Base-by-base conservation (phyloP, 2,888 invertebrate genomes). In the Catocala nupta region DNA sequence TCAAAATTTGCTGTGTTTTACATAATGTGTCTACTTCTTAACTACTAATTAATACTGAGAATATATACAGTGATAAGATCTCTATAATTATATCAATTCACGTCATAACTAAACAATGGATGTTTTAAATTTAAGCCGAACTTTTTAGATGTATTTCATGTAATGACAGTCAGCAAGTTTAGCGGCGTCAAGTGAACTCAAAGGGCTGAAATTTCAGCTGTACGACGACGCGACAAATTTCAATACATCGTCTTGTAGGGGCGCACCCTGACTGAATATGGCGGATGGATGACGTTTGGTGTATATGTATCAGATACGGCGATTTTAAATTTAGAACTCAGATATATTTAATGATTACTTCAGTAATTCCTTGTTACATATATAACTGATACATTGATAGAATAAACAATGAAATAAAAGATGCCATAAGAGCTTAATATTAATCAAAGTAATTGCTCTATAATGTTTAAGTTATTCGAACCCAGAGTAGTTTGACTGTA, bases 161-260 rank as follows among this genome's bases (percentile, higher is more conserved):
- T 54, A 68, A 55, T 62, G 50, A 71, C 64, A 83, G 81, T 86
- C 84, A 84, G 82, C 84, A 83, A 81, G 78, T 86, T 83, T 78
- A 66, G 70, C 72, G 70, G 58, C 59, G 65, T 66, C 75, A 71
- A 76, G 70, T 75, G 77, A 82, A 79, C 74, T 75, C 70, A 73
- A 75, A 78, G 70, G 71, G 77, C 81, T 78, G 64, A 75, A 80
- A 74, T 71, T 70, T 59, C 63, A 59, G 77, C 78, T 81, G 79
- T 75, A 81, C 76, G 71, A 82, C 83, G 71, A 83, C 83, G 71
- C 77, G 89, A 92, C 91, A 92, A 92, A 91, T 91, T 91, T 92
- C 90, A 90, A 90, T 91, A 89, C 87, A 87, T 86, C 85, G 83
- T 81, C 80, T 76, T 76, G 71, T 74, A 80, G 86, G 87, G 86